These are phyloP conservation scores for Steatornis caripensis DNA, from an alignment of 2,113 vertebrate species.

Conservation along the genomic window DNA sequence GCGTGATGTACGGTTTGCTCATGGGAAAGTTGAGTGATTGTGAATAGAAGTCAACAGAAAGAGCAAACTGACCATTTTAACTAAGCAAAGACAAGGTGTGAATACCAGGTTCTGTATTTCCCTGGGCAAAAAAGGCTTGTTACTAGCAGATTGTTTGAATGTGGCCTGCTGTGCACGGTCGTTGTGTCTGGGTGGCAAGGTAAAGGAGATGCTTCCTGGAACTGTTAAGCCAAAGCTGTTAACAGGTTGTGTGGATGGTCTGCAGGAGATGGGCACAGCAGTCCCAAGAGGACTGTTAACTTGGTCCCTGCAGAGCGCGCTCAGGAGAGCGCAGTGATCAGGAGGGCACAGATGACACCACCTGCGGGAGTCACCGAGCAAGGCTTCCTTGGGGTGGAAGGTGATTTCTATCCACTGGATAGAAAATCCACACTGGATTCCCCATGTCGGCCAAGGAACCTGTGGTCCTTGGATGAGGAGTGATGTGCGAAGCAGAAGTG, in stretches of 20 bases:
- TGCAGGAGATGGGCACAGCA: background rate
- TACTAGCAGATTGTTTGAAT: background rate
- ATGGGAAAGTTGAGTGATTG: background rate
- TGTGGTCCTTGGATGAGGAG: too few species aligned
- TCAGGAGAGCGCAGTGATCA: background rate
- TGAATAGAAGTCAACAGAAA: background rate
- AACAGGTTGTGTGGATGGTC: too few species aligned
- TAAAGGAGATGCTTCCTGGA: background rate
- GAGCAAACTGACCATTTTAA: background rate
- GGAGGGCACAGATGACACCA: background rate
- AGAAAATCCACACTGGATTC: too few species aligned
- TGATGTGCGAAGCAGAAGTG: too few species aligned
- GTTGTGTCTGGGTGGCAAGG: background rate
- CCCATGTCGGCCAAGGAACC: too few species aligned
- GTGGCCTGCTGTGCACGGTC: background rate
- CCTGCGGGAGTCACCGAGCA: background rate
- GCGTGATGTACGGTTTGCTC: background rate
- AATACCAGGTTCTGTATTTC: background rate
- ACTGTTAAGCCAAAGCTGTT: background rate
- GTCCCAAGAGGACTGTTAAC: background rate
- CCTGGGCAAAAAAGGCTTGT: background rate
- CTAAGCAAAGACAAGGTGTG: background rate
- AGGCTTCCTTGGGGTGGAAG: background rate
- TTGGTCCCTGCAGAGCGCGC: accelerated
- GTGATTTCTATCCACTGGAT: too few species aligned